phyloP scores from a whole-genome alignment of 2,888 invertebrate species.

The Pristionchus entomophagus region DNA sequence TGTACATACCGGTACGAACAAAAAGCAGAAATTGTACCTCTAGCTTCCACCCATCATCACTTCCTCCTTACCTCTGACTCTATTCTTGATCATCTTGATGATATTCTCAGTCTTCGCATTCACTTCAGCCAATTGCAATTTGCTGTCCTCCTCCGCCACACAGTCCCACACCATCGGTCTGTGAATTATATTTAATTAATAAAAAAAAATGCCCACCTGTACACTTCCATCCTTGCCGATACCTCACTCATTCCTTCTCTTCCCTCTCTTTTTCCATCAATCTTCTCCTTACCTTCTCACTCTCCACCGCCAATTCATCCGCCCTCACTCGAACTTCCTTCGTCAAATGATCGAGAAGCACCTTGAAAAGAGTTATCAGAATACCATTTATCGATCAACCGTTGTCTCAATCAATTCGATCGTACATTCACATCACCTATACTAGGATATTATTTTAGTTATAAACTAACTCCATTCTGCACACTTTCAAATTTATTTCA shows the following conservation, averaged over 20 bases:
- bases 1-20: too few relatives aligned
- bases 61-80: constrained; percentile 14
- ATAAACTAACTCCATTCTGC: too few relatives aligned
- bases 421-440: too few relatives aligned
- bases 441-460: too few relatives aligned
- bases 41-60: too few relatives aligned
- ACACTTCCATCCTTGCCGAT: neutral
- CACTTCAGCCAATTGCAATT: neutral
- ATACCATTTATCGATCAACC: too few relatives aligned
- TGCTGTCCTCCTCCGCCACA: neutral
- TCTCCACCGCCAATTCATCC: neutral
- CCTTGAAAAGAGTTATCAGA: neutral
- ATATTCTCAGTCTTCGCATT: neutral
- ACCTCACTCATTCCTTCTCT: neutral
- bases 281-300: neutral
- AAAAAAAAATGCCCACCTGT: neutral
- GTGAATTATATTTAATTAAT: neutral
- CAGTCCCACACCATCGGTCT: constrained; percentile 30
- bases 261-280: neutral
- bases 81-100: neutral
- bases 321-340: neutral
- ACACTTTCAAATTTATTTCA: too few relatives aligned
- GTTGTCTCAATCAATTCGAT: too few relatives aligned
- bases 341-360: neutral
- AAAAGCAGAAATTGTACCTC: too few relatives aligned